Conservation (phyloP, 2,888 invertebrate species). For the Pristionchus maxplancki region DNA sequence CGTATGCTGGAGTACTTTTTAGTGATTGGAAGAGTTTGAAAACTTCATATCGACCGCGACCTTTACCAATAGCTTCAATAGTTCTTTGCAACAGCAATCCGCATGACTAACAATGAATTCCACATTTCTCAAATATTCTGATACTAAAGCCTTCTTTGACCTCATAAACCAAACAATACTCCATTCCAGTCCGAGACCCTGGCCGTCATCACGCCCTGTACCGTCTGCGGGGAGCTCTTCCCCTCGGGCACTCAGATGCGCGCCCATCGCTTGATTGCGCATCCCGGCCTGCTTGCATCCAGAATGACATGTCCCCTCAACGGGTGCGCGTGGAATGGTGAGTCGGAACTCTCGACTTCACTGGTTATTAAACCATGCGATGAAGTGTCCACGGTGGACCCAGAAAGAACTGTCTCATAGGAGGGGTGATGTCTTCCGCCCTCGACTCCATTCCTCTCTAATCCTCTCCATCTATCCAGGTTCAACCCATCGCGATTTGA, state of each 20-base stretch:
- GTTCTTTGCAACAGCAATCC: too few species aligned
- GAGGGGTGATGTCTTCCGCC: too few species aligned
- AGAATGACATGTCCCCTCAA: conserved; percentile 13
- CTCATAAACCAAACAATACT: too few species aligned
- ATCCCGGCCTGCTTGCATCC: background rate
- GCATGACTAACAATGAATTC: too few species aligned
- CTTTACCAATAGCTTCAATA: too few species aligned
- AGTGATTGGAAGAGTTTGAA: too few species aligned
- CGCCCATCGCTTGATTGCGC: background rate
- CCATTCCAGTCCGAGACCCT: background rate
- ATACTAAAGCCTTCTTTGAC: too few species aligned
- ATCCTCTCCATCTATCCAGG: background rate
- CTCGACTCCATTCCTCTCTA: background rate
- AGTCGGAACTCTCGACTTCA: too few species aligned
- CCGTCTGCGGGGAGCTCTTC: conserved; percentile 19
- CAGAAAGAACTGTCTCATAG: too few species aligned
- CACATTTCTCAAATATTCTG: too few species aligned
- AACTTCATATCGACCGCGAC: background rate
- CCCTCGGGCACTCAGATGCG: background rate
- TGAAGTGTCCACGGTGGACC: too few species aligned
- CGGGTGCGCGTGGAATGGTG: conserved; percentile 16
- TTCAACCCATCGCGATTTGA: background rate
- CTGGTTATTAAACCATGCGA: background rate
- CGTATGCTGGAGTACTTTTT: too few species aligned
- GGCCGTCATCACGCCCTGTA: background rate